These are phyloP conservation scores for Spisula solida DNA, from an alignment of 2,888 invertebrate species.

Conservation along the genomic window DNA sequence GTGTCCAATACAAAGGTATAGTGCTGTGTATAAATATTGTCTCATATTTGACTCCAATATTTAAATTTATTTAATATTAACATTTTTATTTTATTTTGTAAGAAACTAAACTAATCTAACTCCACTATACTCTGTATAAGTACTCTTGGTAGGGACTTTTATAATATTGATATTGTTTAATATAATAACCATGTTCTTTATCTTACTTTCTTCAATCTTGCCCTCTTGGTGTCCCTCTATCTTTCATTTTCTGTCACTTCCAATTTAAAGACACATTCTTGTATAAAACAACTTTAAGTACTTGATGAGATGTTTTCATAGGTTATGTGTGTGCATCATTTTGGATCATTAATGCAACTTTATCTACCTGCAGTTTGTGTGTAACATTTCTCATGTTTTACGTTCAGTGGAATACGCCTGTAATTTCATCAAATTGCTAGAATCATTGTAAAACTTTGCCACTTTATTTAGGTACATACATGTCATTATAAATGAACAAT, in stretches of 20 bases:
- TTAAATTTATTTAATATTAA: neutral
- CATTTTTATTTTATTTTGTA: constrained; percentile 13
- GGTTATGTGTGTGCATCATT: neutral
- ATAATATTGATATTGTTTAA: constrained; percentile 25
- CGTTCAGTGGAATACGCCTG: neutral
- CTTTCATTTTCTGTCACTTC: neutral
- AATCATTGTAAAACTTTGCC: no score
- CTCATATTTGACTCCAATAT: constrained; percentile 3
- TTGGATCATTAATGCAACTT: neutral
- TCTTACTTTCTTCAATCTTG: neutral
- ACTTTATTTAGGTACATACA: no score
- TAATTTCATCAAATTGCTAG: neutral
- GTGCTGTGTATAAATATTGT: constrained; percentile 18
- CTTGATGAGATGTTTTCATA: neutral
- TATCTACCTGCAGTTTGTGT: neutral
- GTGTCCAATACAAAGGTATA: neutral
- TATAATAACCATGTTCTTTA: neutral
- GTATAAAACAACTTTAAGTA: neutral
- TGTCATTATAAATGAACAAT: no score
- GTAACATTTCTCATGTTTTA: neutral
- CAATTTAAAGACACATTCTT: neutral
- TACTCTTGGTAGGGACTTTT: neutral
- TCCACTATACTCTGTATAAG: neutral
- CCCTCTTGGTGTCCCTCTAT: no score
- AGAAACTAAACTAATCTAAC: neutral